These are phyloP conservation scores for Trissolcus brochymenae DNA, from an alignment of 2,888 invertebrate genomes.

Conservation along the genomic window DNA sequence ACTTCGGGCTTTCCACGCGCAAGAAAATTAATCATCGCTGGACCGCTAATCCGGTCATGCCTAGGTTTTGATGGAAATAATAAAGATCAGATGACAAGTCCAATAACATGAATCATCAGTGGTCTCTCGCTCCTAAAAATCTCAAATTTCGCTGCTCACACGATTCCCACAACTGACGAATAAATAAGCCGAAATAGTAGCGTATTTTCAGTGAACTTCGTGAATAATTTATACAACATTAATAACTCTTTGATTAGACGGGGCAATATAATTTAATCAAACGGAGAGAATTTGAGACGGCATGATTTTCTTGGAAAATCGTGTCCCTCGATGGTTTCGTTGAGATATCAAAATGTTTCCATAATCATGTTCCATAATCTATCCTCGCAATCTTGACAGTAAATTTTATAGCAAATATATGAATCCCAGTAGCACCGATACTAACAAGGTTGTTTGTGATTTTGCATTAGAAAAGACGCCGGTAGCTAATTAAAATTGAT, in stretches of 20 bases:
- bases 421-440: conserved; percentile 45
- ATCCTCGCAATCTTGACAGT: conserved; percentile 36
- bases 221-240: conserved; percentile 28
- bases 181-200: conserved; percentile 24
- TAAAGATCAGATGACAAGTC: background rate
- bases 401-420: conserved; percentile 31
- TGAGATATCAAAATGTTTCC: conserved; percentile 14
- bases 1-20: too few species aligned
- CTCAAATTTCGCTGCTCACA: conserved; percentile 28
- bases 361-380: conserved; percentile 38
- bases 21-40: too few species aligned
- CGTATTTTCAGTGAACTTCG: conserved; percentile 1
- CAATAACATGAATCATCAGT: conserved; percentile 6
- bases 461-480: conserved; percentile 46
- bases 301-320: conserved; percentile 36
- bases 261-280: conserved; percentile 47
- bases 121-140: background rate
- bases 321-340: conserved; percentile 5
- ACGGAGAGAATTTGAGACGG: conserved; percentile 4
- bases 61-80: background rate
- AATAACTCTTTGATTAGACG: conserved; percentile 31
- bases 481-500: conserved; percentile 3
- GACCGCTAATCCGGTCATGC: too few species aligned
- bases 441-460: conserved; percentile 35
- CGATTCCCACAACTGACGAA: conserved; percentile 25